Base-by-base conservation (phyloP, 2,797 vertebrate species). In the Cichlasoma orientale region DNA sequence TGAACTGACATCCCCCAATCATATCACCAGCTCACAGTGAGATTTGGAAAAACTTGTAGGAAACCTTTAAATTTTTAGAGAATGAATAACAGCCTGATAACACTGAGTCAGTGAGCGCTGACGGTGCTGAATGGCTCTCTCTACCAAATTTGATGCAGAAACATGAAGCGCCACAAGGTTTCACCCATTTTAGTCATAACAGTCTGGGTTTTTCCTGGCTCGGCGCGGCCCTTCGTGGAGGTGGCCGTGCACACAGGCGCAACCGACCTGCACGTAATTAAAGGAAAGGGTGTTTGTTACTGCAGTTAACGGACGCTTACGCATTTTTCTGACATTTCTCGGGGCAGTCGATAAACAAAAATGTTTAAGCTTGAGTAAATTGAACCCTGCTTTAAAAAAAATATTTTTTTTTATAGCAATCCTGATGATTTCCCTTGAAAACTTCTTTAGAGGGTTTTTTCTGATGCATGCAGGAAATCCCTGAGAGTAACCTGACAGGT, bases 1-100 rank as follows among this genome's bases (percentile, higher is more conserved):
- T 86, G 92, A 88, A 81, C 82, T 68, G 88, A 75, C 94, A 91
- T 36, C 33, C 33, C 33, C 33, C 18, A 47, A 14, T 52, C 19
- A n/a, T n/a, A 38, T 38, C 21, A 11, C 9, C 21, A 18, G 3
- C 9, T 16, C 0, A 1, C 4, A 18, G 59, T 63, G 21, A 16
- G 59, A 63, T 44, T 27, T 27, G 21, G 14, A 63, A 63, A 61
- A 50, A 5, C 7, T 19, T 18, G 16, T 7, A 3, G 7, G 18
- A 50, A 25, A 44, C 8, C 59, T 44, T 44, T 18, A 10, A 63
- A 14, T 25, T 63, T 44, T 44, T 41, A 41, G 1, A 63, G 21
- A 27, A 18, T 66, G 38, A 47, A 66, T 19, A 47, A 16, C 5
- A 27, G 38, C 44, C 38, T 6, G 38, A 41, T 27, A 66, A 47